phyloP scores from a whole-genome alignment of 2,797 vertebrate genomes.

The Chanos chanos region DNA sequence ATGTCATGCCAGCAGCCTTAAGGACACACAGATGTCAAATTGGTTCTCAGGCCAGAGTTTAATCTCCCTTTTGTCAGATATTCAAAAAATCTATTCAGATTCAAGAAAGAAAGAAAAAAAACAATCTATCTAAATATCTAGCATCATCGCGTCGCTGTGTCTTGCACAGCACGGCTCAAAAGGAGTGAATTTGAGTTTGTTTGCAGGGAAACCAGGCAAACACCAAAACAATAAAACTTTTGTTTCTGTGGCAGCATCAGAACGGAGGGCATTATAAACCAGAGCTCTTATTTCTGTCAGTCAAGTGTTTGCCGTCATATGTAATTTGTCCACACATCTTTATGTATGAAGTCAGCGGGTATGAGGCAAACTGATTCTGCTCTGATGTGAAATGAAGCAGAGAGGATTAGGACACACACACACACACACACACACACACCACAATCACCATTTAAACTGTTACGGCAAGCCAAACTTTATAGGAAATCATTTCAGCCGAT shows the following conservation, averaged over 20 bases:
- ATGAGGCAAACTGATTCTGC: slow-evolving; percentile 43
- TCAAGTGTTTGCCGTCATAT: slow-evolving; percentile 30
- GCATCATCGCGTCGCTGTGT: no score
- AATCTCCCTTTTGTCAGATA: neutral
- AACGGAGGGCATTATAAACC: slow-evolving; percentile 48
- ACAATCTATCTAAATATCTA: no score
- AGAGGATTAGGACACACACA: no score
- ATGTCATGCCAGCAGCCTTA: slow-evolving; percentile 8
- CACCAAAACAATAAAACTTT: slow-evolving; percentile 50
- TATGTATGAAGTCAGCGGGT: slow-evolving; percentile 50
- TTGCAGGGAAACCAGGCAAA: slow-evolving; percentile 53
- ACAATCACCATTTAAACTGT: no score
- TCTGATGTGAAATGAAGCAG: slow-evolving; percentile 33
- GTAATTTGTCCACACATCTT: slow-evolving; percentile 56
- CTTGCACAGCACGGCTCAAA: no score
- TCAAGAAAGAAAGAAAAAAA: neutral
- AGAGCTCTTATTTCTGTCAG: slow-evolving; percentile 60
- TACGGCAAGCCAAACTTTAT: no score
- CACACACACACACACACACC: no score
- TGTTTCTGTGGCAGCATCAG: slow-evolving; percentile 43
- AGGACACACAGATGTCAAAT: slow-evolving; percentile 16
- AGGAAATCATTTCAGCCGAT: no score
- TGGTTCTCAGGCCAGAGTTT: neutral
- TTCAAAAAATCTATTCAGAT: neutral
- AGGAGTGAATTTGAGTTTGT: no score